phyloP scores from a whole-genome alignment of 2,797 vertebrate species.

The Delichon dasypus region DNA sequence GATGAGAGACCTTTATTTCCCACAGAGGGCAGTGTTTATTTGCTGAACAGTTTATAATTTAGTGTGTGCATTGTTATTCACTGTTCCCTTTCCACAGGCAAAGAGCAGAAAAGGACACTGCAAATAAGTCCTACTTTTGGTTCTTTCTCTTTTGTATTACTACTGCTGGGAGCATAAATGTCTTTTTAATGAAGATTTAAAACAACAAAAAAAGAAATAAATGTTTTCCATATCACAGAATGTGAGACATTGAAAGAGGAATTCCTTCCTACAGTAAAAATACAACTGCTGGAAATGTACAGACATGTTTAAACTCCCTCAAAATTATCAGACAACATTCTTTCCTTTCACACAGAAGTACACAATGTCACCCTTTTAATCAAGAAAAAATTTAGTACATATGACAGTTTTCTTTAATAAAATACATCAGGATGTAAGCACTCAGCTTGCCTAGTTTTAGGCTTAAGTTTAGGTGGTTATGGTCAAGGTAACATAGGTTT shows the following conservation, averaged over 20 bases:
- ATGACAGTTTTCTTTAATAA: not conserved
- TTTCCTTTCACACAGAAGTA: not conserved
- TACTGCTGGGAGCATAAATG: conserved; percentile 21
- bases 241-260: not conserved
- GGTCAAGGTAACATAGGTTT: not conserved
- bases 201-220: not conserved
- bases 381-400: not conserved
- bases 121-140: not conserved
- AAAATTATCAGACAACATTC: not conserved
- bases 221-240: not conserved
- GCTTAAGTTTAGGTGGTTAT: not conserved
- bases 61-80: not conserved
- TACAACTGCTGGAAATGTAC: not conserved
- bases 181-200: conserved; percentile 1
- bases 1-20: conserved; percentile 11
- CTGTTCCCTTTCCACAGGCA: not conserved
- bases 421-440: not conserved
- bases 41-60: not conserved
- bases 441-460: not conserved
- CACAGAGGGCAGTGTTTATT: conserved; percentile 77
- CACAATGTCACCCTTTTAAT: not conserved
- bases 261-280: not conserved
- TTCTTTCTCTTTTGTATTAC: conserved; percentile 35
- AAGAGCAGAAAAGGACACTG: conserved; percentile 44
- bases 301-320: not conserved